Conservation (phyloP, 2,888 invertebrate species). For the Scotopteryx bipunctaria region DNA sequence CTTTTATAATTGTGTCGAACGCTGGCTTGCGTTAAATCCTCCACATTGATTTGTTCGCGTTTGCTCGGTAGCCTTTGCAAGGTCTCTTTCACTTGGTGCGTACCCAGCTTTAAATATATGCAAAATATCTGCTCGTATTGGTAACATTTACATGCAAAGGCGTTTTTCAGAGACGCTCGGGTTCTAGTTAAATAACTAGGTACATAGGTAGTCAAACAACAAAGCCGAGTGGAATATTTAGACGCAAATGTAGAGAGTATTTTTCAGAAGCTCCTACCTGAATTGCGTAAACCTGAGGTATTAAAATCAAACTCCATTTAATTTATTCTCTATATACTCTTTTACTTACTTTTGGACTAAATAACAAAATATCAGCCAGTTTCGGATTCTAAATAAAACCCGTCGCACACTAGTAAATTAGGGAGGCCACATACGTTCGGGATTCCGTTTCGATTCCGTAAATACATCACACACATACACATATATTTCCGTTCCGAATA, state of each 20-base stretch:
- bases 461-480: no score
- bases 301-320: conserved; percentile 9
- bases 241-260: background rate
- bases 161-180: background rate
- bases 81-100: no score
- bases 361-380: background rate
- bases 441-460: no score
- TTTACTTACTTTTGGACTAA: no score
- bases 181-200: no score
- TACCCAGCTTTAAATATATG: conserved; percentile 10
- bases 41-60: no score
- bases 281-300: conserved; percentile 8
- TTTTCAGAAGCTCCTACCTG: background rate
- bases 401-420: conserved; percentile 60
- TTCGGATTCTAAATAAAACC: conserved; percentile 29
- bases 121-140: conserved; percentile 8
- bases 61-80: no score
- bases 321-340: background rate
- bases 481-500: no score
- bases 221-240: background rate
- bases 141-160: conserved; percentile 5
- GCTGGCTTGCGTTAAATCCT: no score
- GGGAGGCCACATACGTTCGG: no score
- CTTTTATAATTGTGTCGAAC: no score
- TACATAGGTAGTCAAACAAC: no score